Evolutionary conservation across 2,888 invertebrate species (phyloP).

Genomic region (Temnothorax ravouxi): DNA sequence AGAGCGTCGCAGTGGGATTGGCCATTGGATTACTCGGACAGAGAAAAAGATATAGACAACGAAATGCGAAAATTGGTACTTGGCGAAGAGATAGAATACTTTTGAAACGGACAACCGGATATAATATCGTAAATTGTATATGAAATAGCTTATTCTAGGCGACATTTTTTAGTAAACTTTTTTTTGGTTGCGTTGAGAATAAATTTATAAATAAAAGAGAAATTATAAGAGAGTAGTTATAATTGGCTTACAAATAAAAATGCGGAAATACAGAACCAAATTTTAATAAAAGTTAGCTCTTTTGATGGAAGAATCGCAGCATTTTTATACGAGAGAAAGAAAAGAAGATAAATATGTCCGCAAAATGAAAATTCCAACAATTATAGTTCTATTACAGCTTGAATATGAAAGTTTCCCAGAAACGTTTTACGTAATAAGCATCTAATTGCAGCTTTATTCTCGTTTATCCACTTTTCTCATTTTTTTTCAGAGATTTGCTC

Average conservation of each 20-base stretch:
- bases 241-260: background rate
- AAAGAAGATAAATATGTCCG: background rate
- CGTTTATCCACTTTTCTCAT: background rate
- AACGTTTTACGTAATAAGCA: background rate
- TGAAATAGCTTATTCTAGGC: background rate
- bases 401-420: constrained; percentile 1
- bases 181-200: background rate
- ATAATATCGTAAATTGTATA: constrained; percentile 6
- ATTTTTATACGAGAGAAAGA: background rate
- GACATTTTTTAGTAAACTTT: background rate
- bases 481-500: constrained; percentile 3
- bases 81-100: background rate
- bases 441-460: constrained; percentile 33
- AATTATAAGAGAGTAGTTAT: background rate
- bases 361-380: constrained; percentile 6
- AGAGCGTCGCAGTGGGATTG: constrained; percentile 27
- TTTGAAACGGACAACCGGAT: background rate
- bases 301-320: background rate
- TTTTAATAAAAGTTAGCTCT: background rate
- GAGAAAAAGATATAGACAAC: constrained; percentile 3
- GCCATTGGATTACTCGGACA: background rate
- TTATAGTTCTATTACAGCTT: background rate
- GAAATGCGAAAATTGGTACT: constrained; percentile 2
- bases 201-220: background rate
- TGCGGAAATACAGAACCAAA: background rate